Base-by-base conservation (phyloP, 2,113 vertebrate genomes). In the Cavia aperea region DNA sequence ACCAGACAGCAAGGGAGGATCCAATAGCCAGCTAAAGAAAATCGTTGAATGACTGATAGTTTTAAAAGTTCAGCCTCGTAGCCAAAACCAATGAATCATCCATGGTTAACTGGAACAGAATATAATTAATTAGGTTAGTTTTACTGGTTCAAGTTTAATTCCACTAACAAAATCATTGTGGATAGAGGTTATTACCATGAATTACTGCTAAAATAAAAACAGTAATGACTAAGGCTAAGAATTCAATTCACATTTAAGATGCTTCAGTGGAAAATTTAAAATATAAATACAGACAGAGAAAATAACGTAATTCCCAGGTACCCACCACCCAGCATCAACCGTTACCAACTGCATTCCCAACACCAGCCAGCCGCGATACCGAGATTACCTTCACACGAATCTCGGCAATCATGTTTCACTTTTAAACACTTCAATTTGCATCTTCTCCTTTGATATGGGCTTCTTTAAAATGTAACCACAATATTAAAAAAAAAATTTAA, bases 61-160 rank as follows among this genome's bases (percentile, higher is more conserved):
- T 93, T 86, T 83, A 90, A 84, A 73, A 83, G 82, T 68, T 95
- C 24, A 89, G 89, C 65, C 81, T 73, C 36, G 39, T 68, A 87
- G 56, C 85, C 86, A 39, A 81, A 94, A 92, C 92, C 94, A 95
- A 94, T 92, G 92, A 86, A 94, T 95, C 84, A 95, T 75, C 95
- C 84, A 91, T 49, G 81, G 81, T 79, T 79, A 83, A 96, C 75
- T 95, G 85, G 94, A 95, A 88, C 93, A 95, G 95, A 97, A 96
- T 94, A 94, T 92, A 95, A 95, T 92, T 93, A 96, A 93, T 94
- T 92, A 93, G 63, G 49, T 91, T 89, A 93, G 87, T 81, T 78
- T 93, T 84, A 87, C 78, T 94, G 72, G 66, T 73, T 93, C 92
- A 95, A 86, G 88, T 81, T 95, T 91, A 94, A 96, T 93, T 94